Conservation (phyloP, 2,797 vertebrate species). For the Crenichthys baileyi region DNA sequence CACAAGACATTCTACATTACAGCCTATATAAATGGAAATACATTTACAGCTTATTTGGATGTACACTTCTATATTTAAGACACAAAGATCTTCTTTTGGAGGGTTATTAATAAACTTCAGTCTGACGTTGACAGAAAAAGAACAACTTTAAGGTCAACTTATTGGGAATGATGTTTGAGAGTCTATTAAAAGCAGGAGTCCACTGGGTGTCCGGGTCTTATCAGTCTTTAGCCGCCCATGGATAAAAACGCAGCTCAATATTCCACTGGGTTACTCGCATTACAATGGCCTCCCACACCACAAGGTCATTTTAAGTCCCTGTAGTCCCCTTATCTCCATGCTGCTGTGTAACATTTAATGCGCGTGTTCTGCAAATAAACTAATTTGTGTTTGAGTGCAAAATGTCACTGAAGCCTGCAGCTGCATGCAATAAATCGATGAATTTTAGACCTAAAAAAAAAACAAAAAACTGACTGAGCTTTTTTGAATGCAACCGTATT, state of each 20-base stretch:
- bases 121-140: slow-evolving; percentile 34
- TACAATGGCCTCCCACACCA: slow-evolving; percentile 68
- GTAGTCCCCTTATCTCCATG: slow-evolving; percentile 59
- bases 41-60: slow-evolving; percentile 67
- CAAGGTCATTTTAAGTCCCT: slow-evolving; percentile 74
- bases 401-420: slow-evolving; percentile 14
- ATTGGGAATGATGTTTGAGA: slow-evolving; percentile 46
- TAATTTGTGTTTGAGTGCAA: not conserved
- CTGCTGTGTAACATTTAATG: slow-evolving; percentile 47
- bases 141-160: slow-evolving; percentile 55
- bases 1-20: slow-evolving; percentile 62
- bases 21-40: slow-evolving; percentile 71
- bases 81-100: slow-evolving; percentile 33
- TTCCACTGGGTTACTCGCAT: slow-evolving; percentile 64
- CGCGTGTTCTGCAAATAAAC: slow-evolving; percentile 45
- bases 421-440: slow-evolving; percentile 33
- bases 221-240: slow-evolving; percentile 51
- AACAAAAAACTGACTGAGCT: slow-evolving; percentile 24
- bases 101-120: slow-evolving; percentile 15
- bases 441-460: slow-evolving; percentile 28
- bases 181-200: slow-evolving; percentile 65
- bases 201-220: slow-evolving; percentile 60
- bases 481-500: slow-evolving; percentile 69
- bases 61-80: slow-evolving; percentile 53
- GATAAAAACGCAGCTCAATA: slow-evolving; percentile 70